Evolutionary conservation across 2,113 vertebrate genomes (phyloP).

Genomic region (Tyrannus savana): DNA sequence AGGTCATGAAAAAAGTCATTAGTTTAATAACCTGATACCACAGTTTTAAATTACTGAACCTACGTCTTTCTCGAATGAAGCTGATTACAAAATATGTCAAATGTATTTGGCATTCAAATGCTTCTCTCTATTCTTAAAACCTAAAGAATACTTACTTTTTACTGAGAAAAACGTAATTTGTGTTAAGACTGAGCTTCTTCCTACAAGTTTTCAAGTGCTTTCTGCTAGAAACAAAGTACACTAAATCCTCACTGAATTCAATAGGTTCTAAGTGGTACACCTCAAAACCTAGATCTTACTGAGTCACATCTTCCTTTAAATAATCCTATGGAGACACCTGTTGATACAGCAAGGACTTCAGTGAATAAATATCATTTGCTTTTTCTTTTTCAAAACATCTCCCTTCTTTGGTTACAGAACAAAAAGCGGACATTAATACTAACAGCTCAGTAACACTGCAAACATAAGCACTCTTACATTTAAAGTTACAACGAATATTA

Average conservation of each 20-base stretch:
- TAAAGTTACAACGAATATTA: background rate
- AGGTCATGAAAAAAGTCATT: background rate
- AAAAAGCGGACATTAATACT: background rate
- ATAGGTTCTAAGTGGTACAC: background rate
- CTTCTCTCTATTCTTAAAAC: background rate
- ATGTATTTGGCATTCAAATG: background rate
- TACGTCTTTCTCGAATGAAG: background rate
- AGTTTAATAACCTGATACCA: background rate
- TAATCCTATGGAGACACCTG: background rate
- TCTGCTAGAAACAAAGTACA: background rate
- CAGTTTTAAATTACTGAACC: background rate
- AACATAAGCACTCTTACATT: background rate
- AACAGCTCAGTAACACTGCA: background rate
- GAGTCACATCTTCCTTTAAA: background rate
- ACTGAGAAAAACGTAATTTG: background rate
- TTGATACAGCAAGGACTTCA: background rate
- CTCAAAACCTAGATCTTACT: background rate
- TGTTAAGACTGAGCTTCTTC: background rate
- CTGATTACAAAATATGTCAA: background rate
- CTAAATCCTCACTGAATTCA: background rate
- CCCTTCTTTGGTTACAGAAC: background rate
- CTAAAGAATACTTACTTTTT: background rate
- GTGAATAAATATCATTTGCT: background rate
- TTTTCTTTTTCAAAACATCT: background rate
- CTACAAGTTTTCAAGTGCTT: background rate